A percentile compares a stretch with the other conserved stretches of the same genome.
Evolutionary conservation across 2,797 vertebrate genomes (phyloP).

Genomic region (Sebastes wilsoni): DNA sequence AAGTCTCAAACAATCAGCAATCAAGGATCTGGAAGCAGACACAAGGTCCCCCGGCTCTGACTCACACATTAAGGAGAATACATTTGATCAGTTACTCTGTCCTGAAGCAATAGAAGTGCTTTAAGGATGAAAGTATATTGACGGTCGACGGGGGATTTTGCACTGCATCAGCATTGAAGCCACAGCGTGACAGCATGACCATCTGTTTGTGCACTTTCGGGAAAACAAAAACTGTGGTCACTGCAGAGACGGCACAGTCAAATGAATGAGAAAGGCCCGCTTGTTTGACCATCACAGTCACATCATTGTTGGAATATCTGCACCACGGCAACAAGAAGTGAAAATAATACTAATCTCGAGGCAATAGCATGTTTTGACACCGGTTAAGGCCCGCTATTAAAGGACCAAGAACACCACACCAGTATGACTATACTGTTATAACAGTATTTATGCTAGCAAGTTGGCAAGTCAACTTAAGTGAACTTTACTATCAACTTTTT

Average conservation of each 20-base stretch:
- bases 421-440: neutral
- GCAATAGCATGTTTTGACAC: neutral
- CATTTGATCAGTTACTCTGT: neutral
- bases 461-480: neutral
- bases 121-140: neutral
- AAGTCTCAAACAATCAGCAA: conserved; percentile 20
- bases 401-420: neutral
- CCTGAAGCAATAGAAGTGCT: neutral
- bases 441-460: neutral
- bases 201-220: conserved; percentile 46
- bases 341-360: neutral
- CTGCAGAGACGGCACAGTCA: conserved; percentile 32
- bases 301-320: conserved; percentile 41
- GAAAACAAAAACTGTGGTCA: conserved; percentile 18
- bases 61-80: conserved; percentile 6
- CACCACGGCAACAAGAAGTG: conserved; percentile 35
- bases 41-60: neutral
- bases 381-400: neutral
- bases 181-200: conserved; percentile 47
- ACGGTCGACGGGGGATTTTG: neutral
- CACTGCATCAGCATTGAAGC: conserved; percentile 15
- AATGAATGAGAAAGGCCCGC: conserved; percentile 32
- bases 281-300: conserved; percentile 54
- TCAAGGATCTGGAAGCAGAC: neutral
- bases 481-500: neutral